These are phyloP conservation scores for Hymenopus coronatus DNA, from an alignment of 2,888 invertebrate genomes.

Conservation along the genomic window DNA sequence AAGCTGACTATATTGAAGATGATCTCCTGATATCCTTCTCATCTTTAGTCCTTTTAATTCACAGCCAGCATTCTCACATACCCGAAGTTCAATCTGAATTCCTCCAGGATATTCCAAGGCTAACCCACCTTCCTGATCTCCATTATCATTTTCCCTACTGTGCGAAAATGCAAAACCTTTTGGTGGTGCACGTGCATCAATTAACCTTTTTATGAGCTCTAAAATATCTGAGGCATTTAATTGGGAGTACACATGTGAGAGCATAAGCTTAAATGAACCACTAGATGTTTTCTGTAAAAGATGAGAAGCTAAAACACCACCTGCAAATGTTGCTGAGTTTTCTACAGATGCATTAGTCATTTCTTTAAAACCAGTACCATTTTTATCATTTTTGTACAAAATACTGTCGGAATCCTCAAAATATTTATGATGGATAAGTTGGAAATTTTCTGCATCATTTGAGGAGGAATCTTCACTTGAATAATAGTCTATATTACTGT, in stretches of 20 bases:
- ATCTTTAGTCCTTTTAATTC: slow-evolving; percentile 80
- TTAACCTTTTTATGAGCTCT: slow-evolving; percentile 73
- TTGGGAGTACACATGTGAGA: slow-evolving; percentile 77
- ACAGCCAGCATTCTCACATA: slow-evolving; percentile 61
- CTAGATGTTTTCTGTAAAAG: slow-evolving; percentile 44
- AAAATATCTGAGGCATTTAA: slow-evolving; percentile 76
- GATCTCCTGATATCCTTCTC: slow-evolving; percentile 84
- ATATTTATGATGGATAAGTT: slow-evolving; percentile 16
- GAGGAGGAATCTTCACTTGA: slow-evolving; percentile 25
- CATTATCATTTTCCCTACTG: slow-evolving; percentile 35
- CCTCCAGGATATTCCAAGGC: slow-evolving; percentile 78
- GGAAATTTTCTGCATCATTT: slow-evolving; percentile 18
- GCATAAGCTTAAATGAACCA: slow-evolving; percentile 63
- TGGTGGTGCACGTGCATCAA: slow-evolving; percentile 75
- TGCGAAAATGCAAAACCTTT: slow-evolving; percentile 58
- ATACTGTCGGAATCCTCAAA: slow-evolving; percentile 31
- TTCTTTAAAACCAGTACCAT: slow-evolving; percentile 38
- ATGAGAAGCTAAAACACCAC: slow-evolving; percentile 31
- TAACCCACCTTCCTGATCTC: slow-evolving; percentile 48
- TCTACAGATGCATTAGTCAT: slow-evolving; percentile 42
- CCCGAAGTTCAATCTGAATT: slow-evolving; percentile 79
- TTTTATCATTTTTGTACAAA: slow-evolving; percentile 48
- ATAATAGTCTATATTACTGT: slow-evolving; percentile 21
- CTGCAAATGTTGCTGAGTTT: slow-evolving; percentile 19
- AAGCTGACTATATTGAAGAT: slow-evolving; percentile 80